Evolutionary conservation across 1,140 invertebrate genomes (phyloP).

Genomic region (Heliconius himera): DNA sequence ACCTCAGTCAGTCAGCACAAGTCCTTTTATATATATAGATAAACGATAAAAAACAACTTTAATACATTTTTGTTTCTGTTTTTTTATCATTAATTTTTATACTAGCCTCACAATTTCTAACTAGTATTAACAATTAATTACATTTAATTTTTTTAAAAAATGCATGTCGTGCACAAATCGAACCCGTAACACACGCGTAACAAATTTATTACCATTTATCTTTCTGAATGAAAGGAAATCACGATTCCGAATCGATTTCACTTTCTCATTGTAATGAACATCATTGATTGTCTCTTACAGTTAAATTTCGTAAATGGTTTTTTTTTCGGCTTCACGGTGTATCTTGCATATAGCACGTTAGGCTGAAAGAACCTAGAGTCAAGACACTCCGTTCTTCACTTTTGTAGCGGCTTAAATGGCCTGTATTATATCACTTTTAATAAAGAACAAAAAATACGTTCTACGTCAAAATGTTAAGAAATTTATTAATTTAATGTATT

Average conservation of each 20-base stretch:
- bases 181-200: neutral
- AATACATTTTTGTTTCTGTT: no score
- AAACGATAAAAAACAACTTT: no score
- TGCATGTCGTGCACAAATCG: neutral
- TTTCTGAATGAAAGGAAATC: neutral
- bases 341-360: no score
- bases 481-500: neutral
- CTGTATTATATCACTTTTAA: no score
- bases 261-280: constrained; percentile 19
- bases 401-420: no score
- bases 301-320: neutral
- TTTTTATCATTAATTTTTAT: no score
- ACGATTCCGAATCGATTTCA: constrained; percentile 28
- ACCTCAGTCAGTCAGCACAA: no score
- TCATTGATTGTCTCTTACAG: neutral
- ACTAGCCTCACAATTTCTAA: no score
- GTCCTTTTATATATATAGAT: no score
- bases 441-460: neutral
- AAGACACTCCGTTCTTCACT: no score
- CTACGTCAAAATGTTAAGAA: neutral
- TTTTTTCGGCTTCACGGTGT: neutral
- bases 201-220: constrained; percentile 1
- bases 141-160: neutral
- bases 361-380: no score
- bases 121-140: no score